A percentile compares a stretch with the other conserved stretches of the same genome.
Conservation (phyloP, 1,140 invertebrate genomes). For the Neodiprion fabricii region DNA sequence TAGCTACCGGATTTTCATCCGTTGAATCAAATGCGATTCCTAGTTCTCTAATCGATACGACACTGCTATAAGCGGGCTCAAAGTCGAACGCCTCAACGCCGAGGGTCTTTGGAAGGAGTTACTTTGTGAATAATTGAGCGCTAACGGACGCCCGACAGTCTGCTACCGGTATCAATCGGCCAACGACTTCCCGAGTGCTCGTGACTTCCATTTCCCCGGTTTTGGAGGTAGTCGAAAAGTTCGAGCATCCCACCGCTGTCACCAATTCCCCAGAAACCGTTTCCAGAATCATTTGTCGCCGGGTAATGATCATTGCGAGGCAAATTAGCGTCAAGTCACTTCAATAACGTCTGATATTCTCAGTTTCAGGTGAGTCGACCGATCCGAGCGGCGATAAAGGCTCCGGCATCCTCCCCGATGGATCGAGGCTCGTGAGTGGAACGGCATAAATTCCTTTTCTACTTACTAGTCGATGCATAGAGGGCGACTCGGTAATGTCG, state of each 20-base stretch:
- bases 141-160: slow-evolving; percentile 52
- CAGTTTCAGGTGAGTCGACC: neutral
- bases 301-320: neutral
- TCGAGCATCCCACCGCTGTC: neutral
- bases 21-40: no score
- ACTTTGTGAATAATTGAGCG: slow-evolving; percentile 56
- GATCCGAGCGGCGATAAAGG: neutral
- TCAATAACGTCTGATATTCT: neutral
- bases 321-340: no score
- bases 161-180: slow-evolving; percentile 41
- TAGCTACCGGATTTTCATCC: no score
- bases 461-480: neutral
- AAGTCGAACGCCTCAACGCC: no score
- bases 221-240: neutral
- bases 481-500: neutral
- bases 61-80: no score
- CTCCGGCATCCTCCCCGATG: neutral
- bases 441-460: neutral
- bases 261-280: neutral
- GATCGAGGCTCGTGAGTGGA: neutral
- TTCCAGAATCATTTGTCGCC: neutral
- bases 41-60: no score
- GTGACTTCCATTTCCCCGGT: neutral
- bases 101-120: neutral
- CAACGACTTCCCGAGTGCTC: neutral